These are phyloP conservation scores for Cygnus buccinator DNA, from an alignment of 2,113 vertebrate species.

Conservation along the genomic window DNA sequence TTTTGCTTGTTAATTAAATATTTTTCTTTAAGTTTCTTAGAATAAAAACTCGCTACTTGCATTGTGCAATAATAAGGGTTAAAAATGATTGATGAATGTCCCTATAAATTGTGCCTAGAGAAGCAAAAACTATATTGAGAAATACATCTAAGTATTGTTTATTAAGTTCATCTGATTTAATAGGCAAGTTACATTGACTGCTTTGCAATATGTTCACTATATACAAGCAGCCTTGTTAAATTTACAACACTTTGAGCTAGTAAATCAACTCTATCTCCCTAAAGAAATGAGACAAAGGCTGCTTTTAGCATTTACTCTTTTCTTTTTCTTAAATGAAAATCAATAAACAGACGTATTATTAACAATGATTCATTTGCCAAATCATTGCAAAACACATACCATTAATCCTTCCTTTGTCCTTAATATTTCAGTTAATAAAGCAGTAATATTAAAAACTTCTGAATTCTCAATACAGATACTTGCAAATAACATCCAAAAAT, in stretches of 20 bases:
- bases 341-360: slow-evolving; percentile 7
- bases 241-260: neutral
- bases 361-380: neutral
- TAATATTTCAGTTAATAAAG: neutral
- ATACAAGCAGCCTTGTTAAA: neutral
- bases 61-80: neutral
- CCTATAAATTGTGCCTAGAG: neutral
- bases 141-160: neutral
- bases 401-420: neutral
- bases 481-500: neutral
- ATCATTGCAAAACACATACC: neutral
- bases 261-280: neutral
- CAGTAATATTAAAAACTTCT: neutral
- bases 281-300: slow-evolving; percentile 15
- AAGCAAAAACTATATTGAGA: neutral
- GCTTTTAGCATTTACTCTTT: neutral
- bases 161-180: slow-evolving; percentile 15
- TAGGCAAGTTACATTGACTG: neutral
- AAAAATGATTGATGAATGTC: neutral
- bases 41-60: neutral
- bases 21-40: neutral
- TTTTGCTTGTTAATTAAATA: neutral
- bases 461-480: neutral
- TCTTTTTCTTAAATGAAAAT: slow-evolving; percentile 2
- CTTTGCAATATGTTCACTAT: neutral